These are phyloP conservation scores for Trachythela sp. DNA, from an alignment of 64 coral and sea anemone genomes.

Conservation along the genomic window DNA sequence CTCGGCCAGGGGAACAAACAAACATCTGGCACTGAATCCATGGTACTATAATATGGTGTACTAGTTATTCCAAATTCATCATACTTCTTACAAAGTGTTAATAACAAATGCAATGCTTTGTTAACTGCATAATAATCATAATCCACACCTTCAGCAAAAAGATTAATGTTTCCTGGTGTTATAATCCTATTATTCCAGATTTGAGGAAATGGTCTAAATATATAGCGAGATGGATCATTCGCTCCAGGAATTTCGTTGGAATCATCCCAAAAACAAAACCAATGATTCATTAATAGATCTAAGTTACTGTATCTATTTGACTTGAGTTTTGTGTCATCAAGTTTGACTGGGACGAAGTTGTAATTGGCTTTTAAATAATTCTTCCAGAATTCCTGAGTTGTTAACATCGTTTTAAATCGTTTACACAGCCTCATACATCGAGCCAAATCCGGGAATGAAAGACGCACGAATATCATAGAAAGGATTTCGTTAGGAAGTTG, in stretches of 20 bases:
- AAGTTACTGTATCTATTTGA: neutral
- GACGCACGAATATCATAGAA: neutral
- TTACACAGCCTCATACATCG: neutral
- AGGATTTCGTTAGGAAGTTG: neutral
- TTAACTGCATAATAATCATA: neutral
- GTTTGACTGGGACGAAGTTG: neutral
- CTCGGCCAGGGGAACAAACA: neutral
- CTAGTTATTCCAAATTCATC: neutral
- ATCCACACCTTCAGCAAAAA: neutral
- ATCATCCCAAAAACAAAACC: neutral
- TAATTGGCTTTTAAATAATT: neutral
- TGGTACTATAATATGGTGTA: neutral
- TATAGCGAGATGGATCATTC: neutral
- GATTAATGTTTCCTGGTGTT: neutral
- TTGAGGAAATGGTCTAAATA: neutral
- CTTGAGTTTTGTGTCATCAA: neutral
- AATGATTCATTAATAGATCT: neutral
- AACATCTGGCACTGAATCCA: neutral
- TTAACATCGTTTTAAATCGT: neutral
- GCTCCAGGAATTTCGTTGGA: neutral
- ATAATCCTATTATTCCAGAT: neutral
- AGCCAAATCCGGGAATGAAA: neutral
- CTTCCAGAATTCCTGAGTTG: neutral
- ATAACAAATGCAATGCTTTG: neutral
- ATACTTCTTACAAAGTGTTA: neutral